Evolutionary conservation across 2,888 invertebrate genomes (phyloP).

Genomic region (Leucania comma): DNA sequence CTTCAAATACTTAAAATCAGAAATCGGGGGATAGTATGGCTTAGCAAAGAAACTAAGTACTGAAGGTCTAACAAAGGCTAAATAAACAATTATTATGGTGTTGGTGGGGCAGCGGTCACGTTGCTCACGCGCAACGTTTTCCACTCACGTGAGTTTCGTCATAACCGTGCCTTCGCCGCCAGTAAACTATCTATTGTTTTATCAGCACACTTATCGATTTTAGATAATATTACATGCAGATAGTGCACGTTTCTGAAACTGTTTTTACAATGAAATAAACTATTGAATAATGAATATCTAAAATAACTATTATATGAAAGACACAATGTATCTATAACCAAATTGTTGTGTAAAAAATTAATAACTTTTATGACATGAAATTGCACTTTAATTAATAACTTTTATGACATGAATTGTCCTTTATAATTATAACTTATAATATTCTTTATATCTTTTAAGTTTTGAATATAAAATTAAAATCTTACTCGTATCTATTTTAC

Average conservation of each 20-base stretch:
- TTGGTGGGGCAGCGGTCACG: conserved; percentile 71
- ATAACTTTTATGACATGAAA: background rate
- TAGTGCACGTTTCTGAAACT: conserved; percentile 65
- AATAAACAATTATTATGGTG: conserved; percentile 69
- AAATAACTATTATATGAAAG: no score
- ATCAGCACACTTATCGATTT: conserved; percentile 66
- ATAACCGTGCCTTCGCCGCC: conserved; percentile 51
- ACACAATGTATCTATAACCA: no score
- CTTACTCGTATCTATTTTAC: background rate
- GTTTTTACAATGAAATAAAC: conserved; percentile 18
- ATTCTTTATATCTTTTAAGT: background rate
- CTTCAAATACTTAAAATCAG: no score
- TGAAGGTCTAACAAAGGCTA: conserved; percentile 72
- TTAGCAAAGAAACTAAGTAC: conserved; percentile 52
- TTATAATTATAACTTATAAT: background rate
- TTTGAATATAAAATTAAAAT: background rate
- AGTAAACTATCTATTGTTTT: conserved; percentile 54
- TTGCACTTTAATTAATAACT: background rate
- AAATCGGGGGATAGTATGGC: no score
- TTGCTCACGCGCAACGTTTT: conserved; percentile 74
- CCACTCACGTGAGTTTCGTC: conserved; percentile 75
- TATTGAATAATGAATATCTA: background rate
- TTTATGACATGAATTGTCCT: background rate
- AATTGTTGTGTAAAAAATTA: background rate
- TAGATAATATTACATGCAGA: conserved; percentile 67